Base-by-base conservation (phyloP, 2,888 invertebrate genomes). In the Amphimallon solstitiale region DNA sequence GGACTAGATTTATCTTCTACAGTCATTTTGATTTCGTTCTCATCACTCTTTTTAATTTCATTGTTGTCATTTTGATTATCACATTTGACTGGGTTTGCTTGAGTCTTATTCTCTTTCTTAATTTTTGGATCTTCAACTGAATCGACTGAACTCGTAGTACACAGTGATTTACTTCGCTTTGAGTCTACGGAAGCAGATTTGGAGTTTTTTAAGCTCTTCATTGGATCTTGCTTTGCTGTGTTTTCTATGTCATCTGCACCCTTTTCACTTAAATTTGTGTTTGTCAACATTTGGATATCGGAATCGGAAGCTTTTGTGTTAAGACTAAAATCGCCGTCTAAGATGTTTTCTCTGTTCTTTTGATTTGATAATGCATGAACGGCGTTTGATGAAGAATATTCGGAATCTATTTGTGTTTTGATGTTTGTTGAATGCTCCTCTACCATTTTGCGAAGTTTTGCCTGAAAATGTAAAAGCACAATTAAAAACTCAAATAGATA, bases 381-480 rank as follows among this genome's bases (percentile, higher is more conserved):
- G 69, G 83, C 76, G 68, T 73, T 77, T 17, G 78, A 75, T 66
- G 74, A 75, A 56, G 79, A 79, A 70, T 78, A 81, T 63, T 81
- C 81, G 78, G 80, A 76, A 65, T 80, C 80, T 71, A 80, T 80
- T 78, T 80, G 80, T 75, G 79, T 73, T 73, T 78, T 76, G 69
- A 81, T 71, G 68, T 79, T 84, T 68, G 83, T 81, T 76, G 85
- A 84, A 85, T 93, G 93, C 86, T 94, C 93, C 85, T 93, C 93
- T 80, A 93, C 93, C 93, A 93, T 93, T 85, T 91, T 92, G 85
- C 92, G 79, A 77, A 79, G 77, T 78, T 79, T 80, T 75, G 77
- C 56, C 56, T 59, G 56, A 29, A 29, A 29, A 7, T 2, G 9
- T 29, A 29, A 29, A 29, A 29, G 9, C 9, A 7, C 9, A 29